Base-by-base conservation (phyloP, 2,797 vertebrate species). In the Labroides dimidiatus region DNA sequence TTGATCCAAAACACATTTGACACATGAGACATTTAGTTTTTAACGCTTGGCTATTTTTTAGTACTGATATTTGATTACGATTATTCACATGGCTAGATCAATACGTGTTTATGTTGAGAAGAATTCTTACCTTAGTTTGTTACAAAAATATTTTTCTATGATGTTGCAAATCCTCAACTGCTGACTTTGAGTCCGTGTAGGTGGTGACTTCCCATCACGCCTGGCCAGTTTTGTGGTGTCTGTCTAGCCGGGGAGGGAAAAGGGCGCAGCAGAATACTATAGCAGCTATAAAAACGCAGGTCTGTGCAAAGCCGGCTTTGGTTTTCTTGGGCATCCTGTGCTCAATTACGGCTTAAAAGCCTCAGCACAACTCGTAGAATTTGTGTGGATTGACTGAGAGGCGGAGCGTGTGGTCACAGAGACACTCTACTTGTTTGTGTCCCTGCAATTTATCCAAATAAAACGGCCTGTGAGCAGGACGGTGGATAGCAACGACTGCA, bases 261-360 rank as follows among this genome's bases (percentile, higher is more conserved):
- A 81, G 72, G 85, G 89, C 93, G 87, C 95, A 95, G 93, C 92
- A 95, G 95, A 95, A 93, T 94, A 95, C 94, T 95, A 94, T 87
- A 93, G 94, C 91, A 94, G 94, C 94, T 92, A 95, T 96, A 96
- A 97, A 97, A 95, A 93, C 84, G 72, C 92, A 95, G 93, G 95
- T 95, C 96, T 95, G 94, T 94, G 94, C 94, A 94, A 92, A 94
- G 93, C 93, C 93, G 93, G 88, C 93, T 95, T 96, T 91, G 93
- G 92, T 93, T 95, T 95, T 94, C 92, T 89, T 93, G 93, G 92
- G 91, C 92, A 92, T 94, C 94, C 92, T 94, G 94, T 91, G 92
- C 94, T 95, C 95, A 96, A 96, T 98, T 96, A 96, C 94, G 91
- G 92, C 92, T 94, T 95, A 95, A 96, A 97, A 94, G 94, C 93